Evolutionary conservation across 2,888 invertebrate species (phyloP), one percentile per base, ranked within the genome.

Genomic region (Eumacrocentrus americanus): DNA sequence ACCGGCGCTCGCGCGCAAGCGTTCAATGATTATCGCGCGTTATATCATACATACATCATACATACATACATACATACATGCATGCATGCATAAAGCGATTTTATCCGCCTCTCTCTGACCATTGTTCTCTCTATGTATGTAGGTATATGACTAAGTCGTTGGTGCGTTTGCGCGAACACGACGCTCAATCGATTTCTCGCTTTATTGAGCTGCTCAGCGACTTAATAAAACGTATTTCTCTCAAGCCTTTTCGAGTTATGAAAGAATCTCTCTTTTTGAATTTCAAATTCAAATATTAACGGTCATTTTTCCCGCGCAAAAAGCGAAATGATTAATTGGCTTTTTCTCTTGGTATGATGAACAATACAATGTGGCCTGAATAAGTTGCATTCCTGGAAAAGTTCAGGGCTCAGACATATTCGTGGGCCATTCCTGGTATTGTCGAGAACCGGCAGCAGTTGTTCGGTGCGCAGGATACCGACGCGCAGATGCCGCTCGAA

Each of bases 151-250:
- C 38, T 52, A 54, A 48, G n/a, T 58, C 58, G 53, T 47, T 58
- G 58, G 64, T 57, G 67, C 68, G 65, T 63, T 67, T 68, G 71
- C 73, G 72, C 68, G 63, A 65, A 53, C 59, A 18, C 35, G 7
- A 42, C 54, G 58, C 56, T 62, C 62, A 66, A 74, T 74, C 69
- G 74, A 75, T 74, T 71, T 68, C 63, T 64, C 58, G 62, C n/a
- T n/a, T n/a, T n/a, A n/a, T n/a, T n/a, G n/a, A n/a, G 20, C 38
- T 20, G 3, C 37, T n/a, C n/a, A n/a, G n/a, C 9, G n/a, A 35
- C 9, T 7, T n/a, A 35, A 9, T 11, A 18, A 22, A 48, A 40
- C 23, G 20, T 9, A 22, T 37, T 44, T 44, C 25, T 16, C 34
- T 11, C n/a, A 2, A 34, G 25, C 18, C 34, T 29, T 44, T 35